Evolutionary conservation across 2,888 invertebrate genomes (phyloP), one percentile per base, ranked within the genome.

Genomic region (Rhodophaea formosa): DNA sequence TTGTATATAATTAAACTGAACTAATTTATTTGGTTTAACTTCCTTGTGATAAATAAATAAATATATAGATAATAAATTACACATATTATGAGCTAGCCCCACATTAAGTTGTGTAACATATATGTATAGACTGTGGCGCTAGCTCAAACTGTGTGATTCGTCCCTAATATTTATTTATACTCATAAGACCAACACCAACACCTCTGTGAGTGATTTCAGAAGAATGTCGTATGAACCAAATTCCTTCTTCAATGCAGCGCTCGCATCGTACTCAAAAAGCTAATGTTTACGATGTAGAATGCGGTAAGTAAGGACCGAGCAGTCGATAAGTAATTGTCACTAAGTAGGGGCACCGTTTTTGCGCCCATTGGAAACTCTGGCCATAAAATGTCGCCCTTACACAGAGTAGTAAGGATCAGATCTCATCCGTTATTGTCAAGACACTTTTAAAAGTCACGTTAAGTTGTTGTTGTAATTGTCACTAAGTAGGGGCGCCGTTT

Each of bases 261-360:
- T 15, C 30, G 15, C 30, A 1, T 29, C 14, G 23, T 30, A 3
- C 16, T 45, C 54, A 55, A 55, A 55, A 55, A 60, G 46, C 49
- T 39, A 49, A 54, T 57, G 59, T 59, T 46, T 45, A 53, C 46
- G n/a, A 55, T 57, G 60, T 57, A 46, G 46, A 42, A 55, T 55
- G 60, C 51, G 39, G 53, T 54, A 59, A 51, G 58, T 53, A 44
- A 23, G 47, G 30, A 12, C 12, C 15, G 17, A 53, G 47, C 44
- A 51, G 42, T 52, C 46, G 46, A 56, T 62, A 61, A 63, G 63
- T 65, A 61, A 63, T 65, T 62, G 60, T 62, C 59, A 42, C 61
- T 60, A 55, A 61, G 61, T 58, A 58, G 39, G 60, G 59, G 46
- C 59, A 7, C 16, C 30, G 62, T 61, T 62, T 62, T 64, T 59